Conservation (phyloP, 2,113 vertebrate genomes). For the Procapra przewalskii region DNA sequence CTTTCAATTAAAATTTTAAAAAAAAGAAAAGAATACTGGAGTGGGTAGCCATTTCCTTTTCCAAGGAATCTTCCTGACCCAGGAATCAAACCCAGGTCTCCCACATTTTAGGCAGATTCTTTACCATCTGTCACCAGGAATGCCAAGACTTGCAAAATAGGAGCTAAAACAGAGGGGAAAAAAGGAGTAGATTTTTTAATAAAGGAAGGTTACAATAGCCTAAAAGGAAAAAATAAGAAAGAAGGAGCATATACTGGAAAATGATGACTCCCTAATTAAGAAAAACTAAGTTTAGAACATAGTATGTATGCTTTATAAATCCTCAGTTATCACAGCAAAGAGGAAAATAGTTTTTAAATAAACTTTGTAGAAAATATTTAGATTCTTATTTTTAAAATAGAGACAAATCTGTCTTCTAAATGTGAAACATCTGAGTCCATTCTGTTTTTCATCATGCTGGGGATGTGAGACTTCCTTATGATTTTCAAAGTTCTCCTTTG, state of each 20-base stretch:
- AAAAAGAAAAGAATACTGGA: neutral
- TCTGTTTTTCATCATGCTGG: neutral
- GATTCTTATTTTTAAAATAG: conserved; percentile 13
- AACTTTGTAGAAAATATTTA: neutral
- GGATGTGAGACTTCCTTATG: neutral
- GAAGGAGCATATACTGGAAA: neutral
- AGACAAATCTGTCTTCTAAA: neutral
- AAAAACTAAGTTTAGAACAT: neutral
- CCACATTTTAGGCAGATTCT: neutral
- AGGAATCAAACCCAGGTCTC: neutral
- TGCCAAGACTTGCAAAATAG: neutral
- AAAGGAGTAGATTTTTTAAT: neutral
- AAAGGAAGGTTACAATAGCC: neutral
- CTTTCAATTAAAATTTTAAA: neutral
- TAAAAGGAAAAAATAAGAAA: neutral
- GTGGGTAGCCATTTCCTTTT: neutral
- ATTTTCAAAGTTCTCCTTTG: neutral
- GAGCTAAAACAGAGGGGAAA: neutral
- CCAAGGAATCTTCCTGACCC: neutral
- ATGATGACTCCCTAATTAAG: neutral
- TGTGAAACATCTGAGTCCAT: neutral
- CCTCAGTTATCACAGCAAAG: neutral
- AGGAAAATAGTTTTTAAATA: neutral
- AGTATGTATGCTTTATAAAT: neutral
- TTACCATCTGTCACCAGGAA: neutral